These are phyloP conservation scores for Bactericera cockerelli DNA, from an alignment of 1,140 invertebrate genomes.

Conservation along the genomic window DNA sequence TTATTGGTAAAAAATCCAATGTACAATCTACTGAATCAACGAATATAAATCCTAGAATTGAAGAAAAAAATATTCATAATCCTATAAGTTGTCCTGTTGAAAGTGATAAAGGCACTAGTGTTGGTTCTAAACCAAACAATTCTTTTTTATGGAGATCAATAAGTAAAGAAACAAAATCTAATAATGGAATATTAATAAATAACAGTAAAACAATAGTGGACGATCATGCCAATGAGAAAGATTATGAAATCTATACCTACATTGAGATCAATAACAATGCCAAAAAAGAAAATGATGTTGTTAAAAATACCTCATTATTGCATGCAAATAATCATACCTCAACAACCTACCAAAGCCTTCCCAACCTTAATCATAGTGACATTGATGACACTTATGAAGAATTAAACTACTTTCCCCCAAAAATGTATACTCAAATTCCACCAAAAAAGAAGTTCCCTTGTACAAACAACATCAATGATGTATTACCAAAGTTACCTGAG, in stretches of 20 bases:
- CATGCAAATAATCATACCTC: not conserved
- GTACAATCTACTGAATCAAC: not conserved
- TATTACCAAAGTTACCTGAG: not conserved
- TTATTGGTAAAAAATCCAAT: not conserved
- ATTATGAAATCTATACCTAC: conserved; percentile 5
- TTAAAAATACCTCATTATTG: conserved; percentile 1
- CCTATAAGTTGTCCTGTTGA: too few relatives aligned
- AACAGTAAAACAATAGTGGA: not conserved
- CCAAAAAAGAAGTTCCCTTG: not conserved
- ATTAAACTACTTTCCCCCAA: not conserved
- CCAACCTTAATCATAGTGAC: not conserved
- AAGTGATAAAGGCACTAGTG: too few relatives aligned
- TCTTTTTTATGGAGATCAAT: not conserved
- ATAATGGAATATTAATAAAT: too few relatives aligned
- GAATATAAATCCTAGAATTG: not conserved
- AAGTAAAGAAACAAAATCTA: not conserved
- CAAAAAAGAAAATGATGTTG: not conserved
- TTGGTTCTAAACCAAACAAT: not conserved
- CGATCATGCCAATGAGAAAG: not conserved
- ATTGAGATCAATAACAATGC: not conserved
- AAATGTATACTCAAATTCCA: not conserved
- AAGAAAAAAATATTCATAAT: not conserved
- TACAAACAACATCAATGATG: not conserved
- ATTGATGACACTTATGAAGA: conserved; percentile 4
- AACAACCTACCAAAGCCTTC: not conserved